Conservation (phyloP, 2,113 vertebrate species). For the Ageneiosus marmoratus region DNA sequence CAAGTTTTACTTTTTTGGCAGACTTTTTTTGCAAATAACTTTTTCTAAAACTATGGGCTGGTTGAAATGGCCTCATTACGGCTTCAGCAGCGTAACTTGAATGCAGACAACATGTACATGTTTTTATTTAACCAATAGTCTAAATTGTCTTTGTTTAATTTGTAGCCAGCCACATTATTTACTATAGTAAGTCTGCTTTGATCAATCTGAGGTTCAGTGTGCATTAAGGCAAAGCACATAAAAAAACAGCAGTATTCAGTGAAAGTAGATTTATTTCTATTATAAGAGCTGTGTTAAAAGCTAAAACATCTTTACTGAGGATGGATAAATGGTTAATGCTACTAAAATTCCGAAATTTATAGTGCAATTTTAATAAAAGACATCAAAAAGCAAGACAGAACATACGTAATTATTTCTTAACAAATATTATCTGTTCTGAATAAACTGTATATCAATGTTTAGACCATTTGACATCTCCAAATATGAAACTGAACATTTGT, state of each 20-base stretch:
- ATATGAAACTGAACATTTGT: slow-evolving; percentile 3
- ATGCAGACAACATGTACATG: neutral
- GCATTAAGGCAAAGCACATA: neutral
- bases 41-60: neutral
- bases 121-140: neutral
- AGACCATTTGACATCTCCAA: neutral
- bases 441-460: neutral
- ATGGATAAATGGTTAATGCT: neutral
- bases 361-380: neutral
- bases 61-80: slow-evolving; percentile 16
- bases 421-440: neutral
- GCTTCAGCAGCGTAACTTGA: neutral
- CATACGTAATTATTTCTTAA: neutral
- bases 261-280: neutral
- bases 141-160: neutral
- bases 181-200: neutral
- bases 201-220: neutral
- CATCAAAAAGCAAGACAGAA: neutral
- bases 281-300: neutral
- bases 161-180: neutral
- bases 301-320: neutral
- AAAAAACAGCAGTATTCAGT: neutral
- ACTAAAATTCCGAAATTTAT: neutral
- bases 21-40: no score
- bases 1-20: no score